A percentile compares a stretch with the other conserved stretches of the same genome.
These are phyloP conservation scores for Pseudochirops corinnae DNA, from an alignment of 2,797 vertebrate genomes.

Conservation along the genomic window DNA sequence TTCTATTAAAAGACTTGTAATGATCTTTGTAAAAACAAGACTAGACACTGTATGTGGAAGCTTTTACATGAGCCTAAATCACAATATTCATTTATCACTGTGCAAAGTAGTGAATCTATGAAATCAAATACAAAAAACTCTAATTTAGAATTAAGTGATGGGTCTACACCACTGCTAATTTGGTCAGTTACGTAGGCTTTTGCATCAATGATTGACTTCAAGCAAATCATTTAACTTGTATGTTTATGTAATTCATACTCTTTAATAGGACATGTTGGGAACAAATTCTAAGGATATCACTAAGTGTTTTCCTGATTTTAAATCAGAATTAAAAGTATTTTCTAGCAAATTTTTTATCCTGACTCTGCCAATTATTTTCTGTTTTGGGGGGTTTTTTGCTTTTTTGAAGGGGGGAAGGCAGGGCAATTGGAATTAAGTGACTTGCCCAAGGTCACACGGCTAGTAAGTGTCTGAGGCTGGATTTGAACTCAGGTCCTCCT, in stretches of 20 bases:
- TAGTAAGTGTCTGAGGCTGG: too few species aligned
- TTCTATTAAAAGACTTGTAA: not conserved
- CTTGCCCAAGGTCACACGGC: too few species aligned
- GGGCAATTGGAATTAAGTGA: too few species aligned
- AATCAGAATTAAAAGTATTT: not conserved
- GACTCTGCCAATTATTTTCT: constrained; percentile 11
- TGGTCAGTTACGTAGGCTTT: not conserved
- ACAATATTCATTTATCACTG: not conserved
- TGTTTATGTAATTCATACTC: not conserved
- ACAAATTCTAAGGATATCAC: not conserved
- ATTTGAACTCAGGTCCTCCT: too few species aligned
- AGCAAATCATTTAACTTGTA: not conserved
- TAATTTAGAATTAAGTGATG: not conserved
- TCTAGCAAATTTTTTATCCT: not conserved
- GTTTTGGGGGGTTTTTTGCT: too few species aligned
- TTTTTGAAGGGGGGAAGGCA: too few species aligned
- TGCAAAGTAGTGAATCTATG: not conserved
- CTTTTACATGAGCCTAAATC: not conserved
- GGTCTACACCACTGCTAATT: not conserved
- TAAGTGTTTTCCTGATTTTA: not conserved
- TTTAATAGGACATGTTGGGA: not conserved
- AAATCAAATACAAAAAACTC: not conserved
- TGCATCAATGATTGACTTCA: not conserved
- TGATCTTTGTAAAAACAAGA: not conserved
- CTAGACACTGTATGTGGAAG: not conserved